Conservation (phyloP, 2,113 vertebrate species). For the Labrus mixtus region DNA sequence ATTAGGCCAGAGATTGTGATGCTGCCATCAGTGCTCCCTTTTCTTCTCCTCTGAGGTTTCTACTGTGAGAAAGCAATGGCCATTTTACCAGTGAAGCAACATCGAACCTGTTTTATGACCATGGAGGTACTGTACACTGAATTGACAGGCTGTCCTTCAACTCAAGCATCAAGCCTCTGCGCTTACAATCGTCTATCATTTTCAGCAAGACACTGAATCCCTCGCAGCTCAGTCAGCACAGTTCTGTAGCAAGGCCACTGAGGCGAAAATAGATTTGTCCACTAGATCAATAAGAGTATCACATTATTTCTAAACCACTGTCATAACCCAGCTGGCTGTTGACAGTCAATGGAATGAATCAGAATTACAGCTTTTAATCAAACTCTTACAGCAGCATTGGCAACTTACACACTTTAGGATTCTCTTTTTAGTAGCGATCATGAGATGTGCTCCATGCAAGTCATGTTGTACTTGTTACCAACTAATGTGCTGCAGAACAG, state of each 20-base stretch:
- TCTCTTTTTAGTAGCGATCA: constrained; percentile 3
- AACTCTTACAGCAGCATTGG: constrained; percentile 19
- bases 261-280: constrained; percentile 60
- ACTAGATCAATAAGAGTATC: constrained; percentile 66
- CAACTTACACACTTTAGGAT: not conserved
- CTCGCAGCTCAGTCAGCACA: constrained; percentile 53
- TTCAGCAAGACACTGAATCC: constrained; percentile 39
- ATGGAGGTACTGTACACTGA: not conserved
- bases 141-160: constrained; percentile 23
- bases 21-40: constrained; percentile 43
- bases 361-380: constrained; percentile 47
- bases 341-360: constrained; percentile 60
- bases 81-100: not conserved
- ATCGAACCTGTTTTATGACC: not conserved
- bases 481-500: constrained; percentile 3
- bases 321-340: constrained; percentile 54
- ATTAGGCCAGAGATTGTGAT: constrained; percentile 64
- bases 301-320: constrained; percentile 59
- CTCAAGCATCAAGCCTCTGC: constrained; percentile 10
- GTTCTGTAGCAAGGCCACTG: constrained; percentile 28
- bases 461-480: not conserved
- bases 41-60: constrained; percentile 29
- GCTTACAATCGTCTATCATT: constrained; percentile 18
- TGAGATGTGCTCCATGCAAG: constrained; percentile 5
- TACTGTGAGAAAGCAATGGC: constrained; percentile 1